phyloP scores from a whole-genome alignment of 2,888 invertebrate genomes.

The Cordylochernes scorpioides region DNA sequence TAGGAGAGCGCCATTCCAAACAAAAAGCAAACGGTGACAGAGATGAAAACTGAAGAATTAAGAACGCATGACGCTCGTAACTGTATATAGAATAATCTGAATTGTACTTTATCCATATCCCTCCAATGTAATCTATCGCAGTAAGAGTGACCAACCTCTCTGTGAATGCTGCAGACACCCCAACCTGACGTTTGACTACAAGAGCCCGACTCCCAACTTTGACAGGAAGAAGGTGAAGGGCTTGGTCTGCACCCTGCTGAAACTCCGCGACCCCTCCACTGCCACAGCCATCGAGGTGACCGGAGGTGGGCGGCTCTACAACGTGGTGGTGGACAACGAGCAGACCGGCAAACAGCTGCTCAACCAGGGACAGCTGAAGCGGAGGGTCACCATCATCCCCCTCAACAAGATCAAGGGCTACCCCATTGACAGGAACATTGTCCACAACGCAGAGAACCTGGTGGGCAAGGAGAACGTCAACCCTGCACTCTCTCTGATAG shows the following conservation, averaged over 20 bases:
- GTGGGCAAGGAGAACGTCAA: conserved; percentile 53
- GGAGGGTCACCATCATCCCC: conserved; percentile 62
- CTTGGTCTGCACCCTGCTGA: conserved; percentile 47
- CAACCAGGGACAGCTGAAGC: conserved; percentile 46
- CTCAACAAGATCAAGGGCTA: conserved; percentile 52
- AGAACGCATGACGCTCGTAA: too few relatives aligned
- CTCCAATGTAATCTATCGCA: too few relatives aligned
- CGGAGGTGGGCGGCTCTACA: conserved; percentile 60
- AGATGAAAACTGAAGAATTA: too few relatives aligned
- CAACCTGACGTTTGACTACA: conserved; percentile 34
- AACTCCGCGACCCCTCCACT: conserved; percentile 37
- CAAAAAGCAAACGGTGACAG: too few relatives aligned
- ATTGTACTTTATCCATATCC: too few relatives aligned
- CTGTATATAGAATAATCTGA: too few relatives aligned
- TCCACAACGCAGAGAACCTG: conserved; percentile 41
- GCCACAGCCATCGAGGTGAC: conserved; percentile 57
- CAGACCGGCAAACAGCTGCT: conserved; percentile 55
- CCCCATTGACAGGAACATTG: conserved; percentile 31
- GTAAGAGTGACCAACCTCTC: too few relatives aligned
- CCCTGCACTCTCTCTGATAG: conserved; percentile 48
- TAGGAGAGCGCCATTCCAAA: too few relatives aligned
- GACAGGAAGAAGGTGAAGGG: conserved; percentile 38
- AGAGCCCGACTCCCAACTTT: conserved; percentile 47
- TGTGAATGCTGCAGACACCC: conserved; percentile 14
- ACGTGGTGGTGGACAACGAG: conserved; percentile 69